A percentile compares a stretch with the other conserved stretches of the same genome.
Conservation (phyloP, 2,888 invertebrate genomes). For the Ptycholaimellus sp. region DNA sequence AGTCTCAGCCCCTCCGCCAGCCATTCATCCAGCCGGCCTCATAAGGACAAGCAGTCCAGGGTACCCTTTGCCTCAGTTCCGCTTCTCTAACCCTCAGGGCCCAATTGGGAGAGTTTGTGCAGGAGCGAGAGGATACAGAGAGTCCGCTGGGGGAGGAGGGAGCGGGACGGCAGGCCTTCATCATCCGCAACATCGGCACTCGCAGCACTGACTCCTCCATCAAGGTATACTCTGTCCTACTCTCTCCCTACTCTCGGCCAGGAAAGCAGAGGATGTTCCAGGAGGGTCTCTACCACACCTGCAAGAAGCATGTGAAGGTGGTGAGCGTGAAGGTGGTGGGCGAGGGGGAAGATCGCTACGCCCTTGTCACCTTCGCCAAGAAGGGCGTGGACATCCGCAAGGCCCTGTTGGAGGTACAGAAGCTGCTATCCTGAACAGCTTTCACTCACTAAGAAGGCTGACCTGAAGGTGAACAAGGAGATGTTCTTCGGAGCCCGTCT, state of each 20-base stretch:
- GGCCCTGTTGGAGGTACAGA: slow-evolving; percentile 70
- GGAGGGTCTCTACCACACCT: slow-evolving; percentile 90
- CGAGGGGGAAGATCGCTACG: slow-evolving; percentile 66
- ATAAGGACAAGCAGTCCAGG: no score
- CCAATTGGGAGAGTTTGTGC: no score
- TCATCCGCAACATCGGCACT: neutral
- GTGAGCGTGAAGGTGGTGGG: slow-evolving; percentile 81
- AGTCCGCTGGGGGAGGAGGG: neutral
- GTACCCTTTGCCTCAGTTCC: no score
- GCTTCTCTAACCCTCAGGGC: no score
- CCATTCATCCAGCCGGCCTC: no score
- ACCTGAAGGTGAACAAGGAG: no score
- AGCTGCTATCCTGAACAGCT: no score
- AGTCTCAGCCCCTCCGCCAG: no score
- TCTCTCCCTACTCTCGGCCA: no score
- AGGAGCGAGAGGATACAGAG: neutral
- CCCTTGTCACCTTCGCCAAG: slow-evolving; percentile 82
- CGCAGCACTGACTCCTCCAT: slow-evolving; percentile 51
- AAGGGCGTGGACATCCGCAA: slow-evolving; percentile 76
- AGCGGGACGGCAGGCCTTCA: no score
- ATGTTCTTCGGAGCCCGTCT: slow-evolving; percentile 90
- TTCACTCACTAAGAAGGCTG: slow-evolving; percentile 90
- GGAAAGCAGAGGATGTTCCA: no score
- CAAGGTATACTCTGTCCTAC: slow-evolving; percentile 41
- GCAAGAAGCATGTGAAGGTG: slow-evolving; percentile 92